Conservation (phyloP, 1,140 invertebrate species). For the Melanaphis sacchari region DNA sequence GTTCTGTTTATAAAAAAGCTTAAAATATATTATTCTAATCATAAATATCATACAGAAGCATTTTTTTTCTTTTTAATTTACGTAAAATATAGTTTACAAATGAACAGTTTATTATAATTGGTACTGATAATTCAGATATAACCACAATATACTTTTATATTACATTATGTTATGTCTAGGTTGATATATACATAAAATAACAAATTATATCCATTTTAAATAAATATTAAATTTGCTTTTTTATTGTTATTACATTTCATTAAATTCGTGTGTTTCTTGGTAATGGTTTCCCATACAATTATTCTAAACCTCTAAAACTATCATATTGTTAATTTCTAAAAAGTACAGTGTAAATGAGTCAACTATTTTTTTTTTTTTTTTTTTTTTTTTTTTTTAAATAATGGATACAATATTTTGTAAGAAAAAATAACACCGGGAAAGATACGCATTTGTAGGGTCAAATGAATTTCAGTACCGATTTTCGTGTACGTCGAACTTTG, state of each 20-base stretch:
- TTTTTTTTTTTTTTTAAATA: background rate
- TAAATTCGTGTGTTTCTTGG: background rate
- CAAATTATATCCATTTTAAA: background rate
- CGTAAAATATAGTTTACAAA: background rate
- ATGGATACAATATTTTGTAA: background rate
- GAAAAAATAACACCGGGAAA: background rate
- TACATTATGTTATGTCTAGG: background rate
- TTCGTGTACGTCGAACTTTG: constrained; percentile 47
- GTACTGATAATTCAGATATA: background rate
- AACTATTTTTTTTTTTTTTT: background rate
- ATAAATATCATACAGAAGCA: too few species aligned
- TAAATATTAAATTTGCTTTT: background rate
- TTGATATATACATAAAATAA: background rate
- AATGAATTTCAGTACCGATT: constrained; percentile 39
- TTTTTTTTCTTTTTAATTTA: background rate
- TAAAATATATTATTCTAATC: background rate
- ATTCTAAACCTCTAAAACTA: background rate
- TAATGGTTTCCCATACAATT: background rate
- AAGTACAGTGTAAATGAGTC: background rate
- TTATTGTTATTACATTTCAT: background rate
- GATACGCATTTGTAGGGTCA: constrained; percentile 26
- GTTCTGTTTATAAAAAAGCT: background rate
- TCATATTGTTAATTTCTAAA: background rate
- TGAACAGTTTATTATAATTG: background rate
- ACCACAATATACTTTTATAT: background rate